Base-by-base conservation (phyloP, 2,797 vertebrate species). In the Hippoglossus hippoglossus region DNA sequence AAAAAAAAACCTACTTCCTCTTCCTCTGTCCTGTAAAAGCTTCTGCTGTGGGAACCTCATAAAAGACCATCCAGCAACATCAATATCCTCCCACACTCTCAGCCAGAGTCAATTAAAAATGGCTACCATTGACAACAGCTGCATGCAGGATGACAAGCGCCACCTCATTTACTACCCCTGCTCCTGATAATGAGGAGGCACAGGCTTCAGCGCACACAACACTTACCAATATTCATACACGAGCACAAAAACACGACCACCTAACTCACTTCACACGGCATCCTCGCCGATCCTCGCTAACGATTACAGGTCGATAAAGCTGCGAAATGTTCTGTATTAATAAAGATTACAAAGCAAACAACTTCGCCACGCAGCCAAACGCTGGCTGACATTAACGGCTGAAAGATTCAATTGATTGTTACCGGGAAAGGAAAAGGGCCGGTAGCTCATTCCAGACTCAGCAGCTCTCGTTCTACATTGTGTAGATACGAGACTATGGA, bases 121-220 rank as follows among this genome's bases (percentile, higher is more conserved):
- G 72, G 73, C 81, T 50, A 55, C 84, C 71, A 74, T 64, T 62
- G 63, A 83, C 77, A 90, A 75, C 65, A 82, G 80, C 87, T 86
- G 81, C 82, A 88, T 56, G 49, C 47, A 80, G 75, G 75, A 80
- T 79, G 85, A 87, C 76, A 85, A 79, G 79, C 86, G 80, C 75
- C 83, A 68, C 88, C 75, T 86, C 83, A 92, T 93, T 92, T 87
- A 92, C 88, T 80, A 84, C 88, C 81, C 76, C 78, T 82, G 81
- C 73, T 91, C 70, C 52, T 58, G 56, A 87, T 90, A 89, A 93
- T 88, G 86, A 94, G 84, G 73, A 87, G 72, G 83, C 79, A 75
- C 77, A 77, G 73, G 81, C 65, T 74, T 31, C 31, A 0, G 66
- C 67, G 34, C 65, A 63, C 67, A 67, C 58, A 66, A 36, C 66